Conservation (phyloP, 2,113 vertebrate genomes). For the Ophiodon elongatus region DNA sequence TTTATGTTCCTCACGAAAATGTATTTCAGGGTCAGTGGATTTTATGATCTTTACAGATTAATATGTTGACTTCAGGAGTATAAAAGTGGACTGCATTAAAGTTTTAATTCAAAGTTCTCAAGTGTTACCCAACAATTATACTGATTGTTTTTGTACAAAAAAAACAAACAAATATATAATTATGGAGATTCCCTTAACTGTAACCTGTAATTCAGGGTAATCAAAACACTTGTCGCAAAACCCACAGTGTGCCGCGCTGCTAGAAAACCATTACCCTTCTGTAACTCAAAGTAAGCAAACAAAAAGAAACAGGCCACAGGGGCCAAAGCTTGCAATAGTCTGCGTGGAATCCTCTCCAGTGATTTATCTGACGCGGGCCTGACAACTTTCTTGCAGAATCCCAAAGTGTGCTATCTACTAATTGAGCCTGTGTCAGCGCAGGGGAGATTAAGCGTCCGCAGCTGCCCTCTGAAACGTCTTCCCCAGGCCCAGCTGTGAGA, state of each 20-base stretch:
- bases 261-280: conserved; percentile 54
- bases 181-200: conserved; percentile 28
- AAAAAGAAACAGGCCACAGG: conserved; percentile 57
- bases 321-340: conserved; percentile 66
- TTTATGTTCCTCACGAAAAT: conserved; percentile 10
- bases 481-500: conserved; percentile 77
- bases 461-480: conserved; percentile 81
- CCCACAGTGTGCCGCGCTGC: neutral
- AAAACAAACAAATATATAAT: conserved; percentile 50
- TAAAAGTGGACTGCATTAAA: conserved; percentile 14
- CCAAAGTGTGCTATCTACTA: conserved; percentile 86
- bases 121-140: conserved; percentile 19
- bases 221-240: conserved; percentile 47
- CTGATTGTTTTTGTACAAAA: conserved; percentile 35
- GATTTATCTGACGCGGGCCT: conserved; percentile 82
- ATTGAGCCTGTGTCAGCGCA: conserved; percentile 84
- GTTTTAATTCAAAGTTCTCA: conserved; percentile 23
- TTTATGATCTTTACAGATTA: conserved; percentile 24
- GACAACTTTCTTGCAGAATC: conserved; percentile 85
- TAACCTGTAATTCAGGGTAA: conserved; percentile 39
- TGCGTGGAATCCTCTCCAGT: conserved; percentile 77
- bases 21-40: conserved; percentile 15
- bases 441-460: conserved; percentile 85
- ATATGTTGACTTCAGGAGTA: conserved; percentile 14
- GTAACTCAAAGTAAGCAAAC: conserved; percentile 69